These are phyloP conservation scores for Tromatobia lineatoria DNA, from an alignment of 2,888 invertebrate species.

Conservation along the genomic window DNA sequence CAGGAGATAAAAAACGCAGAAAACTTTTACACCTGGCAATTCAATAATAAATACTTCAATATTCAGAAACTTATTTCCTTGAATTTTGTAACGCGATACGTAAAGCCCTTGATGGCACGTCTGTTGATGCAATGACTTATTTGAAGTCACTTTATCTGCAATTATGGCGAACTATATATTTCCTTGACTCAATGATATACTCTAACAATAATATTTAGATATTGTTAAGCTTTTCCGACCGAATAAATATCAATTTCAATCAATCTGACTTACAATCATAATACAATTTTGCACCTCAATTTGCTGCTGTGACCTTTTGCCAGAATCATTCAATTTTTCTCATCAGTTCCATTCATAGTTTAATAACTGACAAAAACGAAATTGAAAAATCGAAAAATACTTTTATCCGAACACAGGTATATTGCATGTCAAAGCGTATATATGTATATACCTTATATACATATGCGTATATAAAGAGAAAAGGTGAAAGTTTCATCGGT, in stretches of 20 bases:
- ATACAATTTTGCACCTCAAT: no score
- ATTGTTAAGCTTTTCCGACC: no score
- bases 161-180: no score
- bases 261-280: no score
- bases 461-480: not conserved
- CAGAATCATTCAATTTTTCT: not conserved
- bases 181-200: no score
- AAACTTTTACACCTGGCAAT: constrained; percentile 33
- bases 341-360: not conserved
- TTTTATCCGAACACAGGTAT: not conserved
- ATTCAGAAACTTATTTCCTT: not conserved
- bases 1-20: not conserved
- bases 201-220: no score
- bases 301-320: no score
- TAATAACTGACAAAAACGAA: not conserved
- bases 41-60: constrained; percentile 9
- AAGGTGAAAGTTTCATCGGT: constrained; percentile 1
- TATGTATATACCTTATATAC: not conserved
- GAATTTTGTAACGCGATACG: not conserved
- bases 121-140: no score
- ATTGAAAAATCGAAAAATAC: not conserved
- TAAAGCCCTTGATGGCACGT: not conserved
- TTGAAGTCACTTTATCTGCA: no score
- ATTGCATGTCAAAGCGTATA: not conserved
- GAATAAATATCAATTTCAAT: no score